Percentiles rank a stretch among this genome's conserved stretches.
These are phyloP conservation scores for Apus apus DNA, from an alignment of 2,113 vertebrate species.

Conservation along the genomic window DNA sequence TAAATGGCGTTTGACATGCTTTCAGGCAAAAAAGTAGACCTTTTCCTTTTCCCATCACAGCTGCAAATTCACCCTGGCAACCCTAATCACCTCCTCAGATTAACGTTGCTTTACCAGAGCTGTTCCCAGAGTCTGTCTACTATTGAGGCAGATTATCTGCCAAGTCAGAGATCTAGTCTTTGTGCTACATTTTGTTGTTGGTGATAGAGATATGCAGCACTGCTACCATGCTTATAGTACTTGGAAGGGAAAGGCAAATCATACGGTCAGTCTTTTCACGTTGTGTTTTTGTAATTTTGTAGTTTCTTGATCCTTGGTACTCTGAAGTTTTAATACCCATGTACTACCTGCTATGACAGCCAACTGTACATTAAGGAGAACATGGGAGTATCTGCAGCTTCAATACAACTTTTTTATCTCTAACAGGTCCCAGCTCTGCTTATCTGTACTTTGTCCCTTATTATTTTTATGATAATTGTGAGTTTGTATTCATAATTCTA, in stretches of 20 bases:
- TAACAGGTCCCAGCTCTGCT: not conserved
- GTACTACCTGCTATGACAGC: not conserved
- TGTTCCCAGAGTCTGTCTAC: not conserved
- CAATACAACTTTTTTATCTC: not conserved
- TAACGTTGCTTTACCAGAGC: not conserved
- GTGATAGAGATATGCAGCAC: not conserved
- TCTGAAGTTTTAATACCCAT: not conserved
- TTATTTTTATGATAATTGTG: not conserved
- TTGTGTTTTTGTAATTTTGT: not conserved
- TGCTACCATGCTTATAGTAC: not conserved
- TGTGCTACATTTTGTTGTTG: not conserved
- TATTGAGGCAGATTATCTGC: not conserved
- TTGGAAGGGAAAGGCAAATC: rapidly evolving
- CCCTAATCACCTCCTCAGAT: not conserved
- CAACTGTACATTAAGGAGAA: not conserved
- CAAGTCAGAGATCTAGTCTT: not conserved
- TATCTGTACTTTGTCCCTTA: not conserved
- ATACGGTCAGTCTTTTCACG: not conserved
- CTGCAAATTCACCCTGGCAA: not conserved
- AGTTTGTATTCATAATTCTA: not conserved
- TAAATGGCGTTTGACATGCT: not conserved
- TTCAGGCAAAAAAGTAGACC: not conserved
- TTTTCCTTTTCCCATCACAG: not conserved
- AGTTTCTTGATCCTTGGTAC: not conserved
- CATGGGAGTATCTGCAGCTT: not conserved